Evolutionary conservation across 2,888 invertebrate genomes (phyloP), one percentile per base, ranked within the genome.

Genomic region (Chalcosyrphus nemorum): DNA sequence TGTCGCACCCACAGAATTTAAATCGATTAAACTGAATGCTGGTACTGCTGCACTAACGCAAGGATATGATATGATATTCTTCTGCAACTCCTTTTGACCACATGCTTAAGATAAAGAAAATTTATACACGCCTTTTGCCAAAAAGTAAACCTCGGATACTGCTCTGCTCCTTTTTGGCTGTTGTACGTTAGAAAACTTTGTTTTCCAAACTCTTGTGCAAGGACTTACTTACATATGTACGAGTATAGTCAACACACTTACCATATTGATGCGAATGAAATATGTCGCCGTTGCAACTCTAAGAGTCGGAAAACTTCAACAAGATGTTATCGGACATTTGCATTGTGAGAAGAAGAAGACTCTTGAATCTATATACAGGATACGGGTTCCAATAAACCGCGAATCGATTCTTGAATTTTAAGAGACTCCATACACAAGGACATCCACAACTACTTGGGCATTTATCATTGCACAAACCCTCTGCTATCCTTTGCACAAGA

Each of bases 371-470:
- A 24, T 2, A 24, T 24, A 21, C 1, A n/a, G 43, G 7, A 3
- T 17, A 13, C 24, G 63, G 43, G 57, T 71, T 66, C 54, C 66
- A 82, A 57, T 71, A 84, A 80, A 84, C 80, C 84, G 84, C 80
- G 84, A 84, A 80, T 80, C 66, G 84, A 84, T 84, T 52, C 74
- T 68, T 80, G 84, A 74, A 84, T 84, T 74, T 84, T 74, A 74
- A 84, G 63, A 78, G 68, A 80, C 84, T 84, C 50, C 35, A 45
- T 9, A 9, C 68, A 80, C 68, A 80, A 78, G 63, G 63, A 70
- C 32, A 63, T 38, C 38, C 52, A 43, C 41, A n/a, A n/a, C n/a
- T 35, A 43, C 35, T 63, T 38, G 52, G 61, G 63, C 82, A 74
- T 82, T 78, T 82, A 78, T 82, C 82, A 78, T 82, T 82, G 72